Evolutionary conservation across 1,140 invertebrate genomes (phyloP), one percentile per base, ranked within the genome.

Genomic region (Odontomachus brunneus): DNA sequence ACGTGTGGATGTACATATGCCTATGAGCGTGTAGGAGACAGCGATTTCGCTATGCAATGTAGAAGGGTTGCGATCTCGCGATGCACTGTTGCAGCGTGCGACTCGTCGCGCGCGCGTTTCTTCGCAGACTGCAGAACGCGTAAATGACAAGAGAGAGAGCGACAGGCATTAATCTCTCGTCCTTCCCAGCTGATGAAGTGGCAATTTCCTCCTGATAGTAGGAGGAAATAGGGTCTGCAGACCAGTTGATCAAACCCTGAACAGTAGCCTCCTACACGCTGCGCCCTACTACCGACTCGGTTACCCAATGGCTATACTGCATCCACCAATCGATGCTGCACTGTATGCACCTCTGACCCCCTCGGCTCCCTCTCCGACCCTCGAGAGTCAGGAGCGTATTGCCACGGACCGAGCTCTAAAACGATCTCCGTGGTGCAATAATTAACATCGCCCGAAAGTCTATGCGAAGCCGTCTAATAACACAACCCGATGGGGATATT

Each of bases 161-260:
- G 87, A 88, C 84, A 86, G 86, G 84, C 88, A 89, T 89, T 89
- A 89, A 89, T 89, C 88, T 89, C 88, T 84, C 76, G 72, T 85
- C 57, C 86, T 89, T 87, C 82, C 88, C 84, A 84, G 73, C 88
- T 89, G 88, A 89, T 89, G 88, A 89, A 89, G 87, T 89, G 87
- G 88, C 88, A 89, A 89, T 89, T 89, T 89, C 88, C 88, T 89
- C 88, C 69, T 85, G 88, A 89, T 89, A 89, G 87, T 89, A 89
- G 86, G 84, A 89, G 88, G 88, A 89, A 89, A 89, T 89, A 89
- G 87, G 87, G 74, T 88, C 87, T 85, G 87, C 87, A 75, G 87
- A 88, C 86, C 86, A 88, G 86, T 88, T 88, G 86, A 88, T 88
- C 86, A 88, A 88, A 88, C 86, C 85, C 85, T 84, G 86, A 88